phyloP scores from a whole-genome alignment of 2,888 invertebrate genomes.

The Panopea generosa region DNA sequence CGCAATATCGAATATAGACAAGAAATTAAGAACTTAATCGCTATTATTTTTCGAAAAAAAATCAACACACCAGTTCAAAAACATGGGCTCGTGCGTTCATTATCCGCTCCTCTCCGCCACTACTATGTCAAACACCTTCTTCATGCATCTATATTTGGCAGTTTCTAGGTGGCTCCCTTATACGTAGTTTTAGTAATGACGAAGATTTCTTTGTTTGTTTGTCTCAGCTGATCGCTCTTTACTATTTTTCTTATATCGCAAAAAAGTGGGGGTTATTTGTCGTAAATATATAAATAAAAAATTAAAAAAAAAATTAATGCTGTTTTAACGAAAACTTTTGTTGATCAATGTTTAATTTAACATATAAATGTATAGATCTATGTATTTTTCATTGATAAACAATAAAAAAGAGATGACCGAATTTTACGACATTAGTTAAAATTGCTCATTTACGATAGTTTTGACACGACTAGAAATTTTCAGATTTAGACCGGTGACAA shows the following conservation, averaged over 20 bases:
- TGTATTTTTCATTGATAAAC: neutral
- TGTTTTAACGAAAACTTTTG: neutral
- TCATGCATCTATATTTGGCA: conserved; percentile 1
- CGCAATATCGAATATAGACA: no score
- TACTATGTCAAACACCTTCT: conserved; percentile 1
- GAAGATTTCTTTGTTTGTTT: conserved; percentile 49
- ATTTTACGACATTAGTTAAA: conserved; percentile 21
- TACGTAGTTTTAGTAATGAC: conserved; percentile 47
- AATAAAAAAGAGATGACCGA: no score
- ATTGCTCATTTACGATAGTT: conserved; percentile 32
- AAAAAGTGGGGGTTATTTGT: conserved; percentile 41
- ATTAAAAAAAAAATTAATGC: neutral
- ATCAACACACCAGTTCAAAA: conserved; percentile 71
- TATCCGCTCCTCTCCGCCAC: conserved; percentile 35
- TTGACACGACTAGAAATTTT: conserved; percentile 50
- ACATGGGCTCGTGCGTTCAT: conserved; percentile 77
- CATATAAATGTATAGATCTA: no score
- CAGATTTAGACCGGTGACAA: neutral
- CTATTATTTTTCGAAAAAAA: no score
- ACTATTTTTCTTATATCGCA: conserved; percentile 32
- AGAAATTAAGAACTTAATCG: no score
- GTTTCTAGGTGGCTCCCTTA: neutral
- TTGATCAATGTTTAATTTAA: no score
- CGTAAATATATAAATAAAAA: conserved; percentile 19
- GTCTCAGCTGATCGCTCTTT: conserved; percentile 48